Conservation (phyloP, 2,888 invertebrate genomes). For the Polyploca ridens region DNA sequence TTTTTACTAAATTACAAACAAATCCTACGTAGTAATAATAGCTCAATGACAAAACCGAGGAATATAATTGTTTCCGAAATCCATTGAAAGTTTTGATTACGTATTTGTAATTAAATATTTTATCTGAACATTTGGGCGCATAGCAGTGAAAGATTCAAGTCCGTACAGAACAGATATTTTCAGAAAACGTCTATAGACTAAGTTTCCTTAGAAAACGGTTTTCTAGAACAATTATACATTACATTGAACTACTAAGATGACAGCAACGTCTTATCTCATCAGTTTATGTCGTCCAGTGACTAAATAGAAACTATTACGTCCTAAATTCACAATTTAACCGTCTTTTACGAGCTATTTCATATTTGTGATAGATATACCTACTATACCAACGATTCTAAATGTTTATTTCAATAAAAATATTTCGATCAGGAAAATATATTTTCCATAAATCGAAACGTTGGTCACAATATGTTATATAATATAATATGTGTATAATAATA, state of each 20-base stretch:
- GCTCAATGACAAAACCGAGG: too few species aligned
- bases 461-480: not conserved
- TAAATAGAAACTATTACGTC: constrained; percentile 5
- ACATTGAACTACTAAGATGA: not conserved
- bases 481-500: not conserved
- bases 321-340: not conserved
- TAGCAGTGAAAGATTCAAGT: not conserved
- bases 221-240: not conserved
- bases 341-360: not conserved
- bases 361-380: not conserved
- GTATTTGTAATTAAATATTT: too few species aligned
- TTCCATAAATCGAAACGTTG: not conserved
- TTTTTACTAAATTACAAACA: not conserved
- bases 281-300: constrained; percentile 11
- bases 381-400: not conserved
- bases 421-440: not conserved
- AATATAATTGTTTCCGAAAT: not conserved
- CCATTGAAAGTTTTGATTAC: not conserved
- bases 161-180: too few species aligned
- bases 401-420: not conserved
- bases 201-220: too few species aligned
- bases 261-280: not conserved
- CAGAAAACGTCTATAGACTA: too few species aligned
- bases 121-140: not conserved
- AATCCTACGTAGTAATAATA: too few species aligned